Percentiles rank a stretch among this genome's conserved stretches.
Conservation (phyloP, 2,888 invertebrate genomes). For the Tolmerus cingulatus region DNA sequence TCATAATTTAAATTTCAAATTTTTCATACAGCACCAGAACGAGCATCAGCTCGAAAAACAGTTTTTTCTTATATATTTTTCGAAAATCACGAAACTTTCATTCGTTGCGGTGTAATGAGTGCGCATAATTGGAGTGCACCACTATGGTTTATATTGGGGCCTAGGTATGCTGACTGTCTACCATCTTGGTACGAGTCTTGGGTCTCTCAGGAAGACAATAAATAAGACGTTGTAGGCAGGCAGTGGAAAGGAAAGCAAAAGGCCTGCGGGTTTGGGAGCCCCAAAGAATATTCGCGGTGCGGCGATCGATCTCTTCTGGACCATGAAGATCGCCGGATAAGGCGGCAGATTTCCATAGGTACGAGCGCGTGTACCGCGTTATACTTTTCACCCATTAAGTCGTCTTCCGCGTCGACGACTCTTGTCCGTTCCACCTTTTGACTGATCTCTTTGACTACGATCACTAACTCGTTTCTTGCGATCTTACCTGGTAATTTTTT, state of each 20-base stretch:
- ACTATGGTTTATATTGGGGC: not conserved
- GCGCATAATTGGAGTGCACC: constrained; percentile 8
- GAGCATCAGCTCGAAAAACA: not conserved
- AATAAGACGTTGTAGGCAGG: not conserved
- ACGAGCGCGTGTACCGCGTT: not conserved
- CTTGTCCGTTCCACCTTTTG: not conserved
- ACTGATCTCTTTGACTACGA: not conserved
- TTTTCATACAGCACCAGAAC: constrained; percentile 9
- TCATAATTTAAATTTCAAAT: constrained; percentile 22
- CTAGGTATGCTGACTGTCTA: not conserved
- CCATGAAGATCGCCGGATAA: constrained; percentile 34
- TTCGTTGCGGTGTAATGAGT: constrained; percentile 32
- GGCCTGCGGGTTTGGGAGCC: not conserved
- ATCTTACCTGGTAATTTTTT: not conserved
- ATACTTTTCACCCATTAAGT: constrained; percentile 19
- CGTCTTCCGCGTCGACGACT: not conserved
- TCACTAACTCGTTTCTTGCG: not conserved
- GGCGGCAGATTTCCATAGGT: not conserved
- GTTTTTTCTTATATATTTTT: not conserved
- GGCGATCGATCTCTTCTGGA: constrained; percentile 34
- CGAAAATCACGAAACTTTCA: constrained; percentile 24
- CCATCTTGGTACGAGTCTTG: not conserved
- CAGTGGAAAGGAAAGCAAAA: not conserved
- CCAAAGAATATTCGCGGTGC: not conserved
- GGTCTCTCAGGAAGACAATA: not conserved